Evolutionary conservation across 2,113 vertebrate genomes (phyloP).

Genomic region (Crotalus viridis): DNA sequence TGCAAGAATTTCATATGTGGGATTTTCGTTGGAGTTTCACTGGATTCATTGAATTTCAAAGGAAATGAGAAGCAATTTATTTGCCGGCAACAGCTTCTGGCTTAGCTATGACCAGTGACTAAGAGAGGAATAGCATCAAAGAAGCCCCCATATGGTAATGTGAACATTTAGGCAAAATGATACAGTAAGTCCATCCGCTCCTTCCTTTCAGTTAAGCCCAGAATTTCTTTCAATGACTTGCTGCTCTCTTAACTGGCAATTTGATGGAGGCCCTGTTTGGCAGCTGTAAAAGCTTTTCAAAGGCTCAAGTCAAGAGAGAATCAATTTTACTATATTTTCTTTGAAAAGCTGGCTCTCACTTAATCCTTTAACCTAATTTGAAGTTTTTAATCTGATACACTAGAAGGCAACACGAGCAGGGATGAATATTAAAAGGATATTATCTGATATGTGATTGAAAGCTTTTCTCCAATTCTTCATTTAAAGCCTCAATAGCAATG

Average conservation of each 20-base stretch:
- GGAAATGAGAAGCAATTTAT: not conserved
- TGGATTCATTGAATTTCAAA: not conserved
- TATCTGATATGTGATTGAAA: not conserved
- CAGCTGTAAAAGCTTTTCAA: not conserved
- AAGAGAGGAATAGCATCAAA: not conserved
- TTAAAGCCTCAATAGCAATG: constrained; percentile 44
- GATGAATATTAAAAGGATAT: not conserved
- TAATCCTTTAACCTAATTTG: constrained; percentile 40
- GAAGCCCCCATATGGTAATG: not conserved
- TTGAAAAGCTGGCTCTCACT: not conserved
- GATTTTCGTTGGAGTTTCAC: not conserved
- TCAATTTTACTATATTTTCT: not conserved
- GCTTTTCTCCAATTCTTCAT: constrained; percentile 22
- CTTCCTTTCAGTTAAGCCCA: too few species aligned
- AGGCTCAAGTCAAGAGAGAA: not conserved
- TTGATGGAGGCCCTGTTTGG: not conserved
- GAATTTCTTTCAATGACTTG: not conserved
- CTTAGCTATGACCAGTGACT: not conserved
- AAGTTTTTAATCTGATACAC: constrained; percentile 13
- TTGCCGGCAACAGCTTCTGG: not conserved
- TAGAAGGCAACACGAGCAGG: not conserved
- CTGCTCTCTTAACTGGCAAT: not conserved
- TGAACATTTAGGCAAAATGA: not conserved
- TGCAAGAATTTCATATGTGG: not conserved
- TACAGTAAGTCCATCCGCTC: not conserved